Evolutionary conservation across 2,797 vertebrate species (phyloP), one percentile per base, ranked within the genome.

Genomic region (Molossus molossus): DNA sequence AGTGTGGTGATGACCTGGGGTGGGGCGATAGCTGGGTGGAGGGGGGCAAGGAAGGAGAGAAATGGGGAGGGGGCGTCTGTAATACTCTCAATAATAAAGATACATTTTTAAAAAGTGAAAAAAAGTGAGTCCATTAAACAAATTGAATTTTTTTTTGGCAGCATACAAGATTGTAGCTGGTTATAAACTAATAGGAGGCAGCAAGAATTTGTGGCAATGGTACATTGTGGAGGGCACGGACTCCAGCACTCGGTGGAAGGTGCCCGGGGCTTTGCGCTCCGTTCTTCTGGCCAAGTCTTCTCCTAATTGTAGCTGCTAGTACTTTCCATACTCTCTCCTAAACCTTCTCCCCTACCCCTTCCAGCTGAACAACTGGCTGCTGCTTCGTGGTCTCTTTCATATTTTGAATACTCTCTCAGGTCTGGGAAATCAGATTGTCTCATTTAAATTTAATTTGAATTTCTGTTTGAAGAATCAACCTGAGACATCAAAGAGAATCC

Each of bases 381-480:
- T 25, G 23, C 65, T 75, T 29, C 17, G 12, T 37, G 17, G 21
- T 77, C 55, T 86, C 94, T 96, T 96, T 98, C 91, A 69, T 90
- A 98, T 96, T 95, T 96, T 92, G 94, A 96, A 96, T 69, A 86
- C 55, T 93, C 85, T 97, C 84, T 86, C 77, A 96, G 50, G 94
- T 93, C 95, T 94, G 81, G 91, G 92, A 96, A 95, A 97, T 97
- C 93, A 98, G 96, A 98, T 96, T 95, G 96, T 96, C 97, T 98
- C 97, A 98, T 97, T 97, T 97, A 97, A 97, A 96, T 97, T 96
- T 97, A 97, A 98, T 98, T 97, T 97, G 90, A 95, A 98, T 97
- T 97, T 97, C 97, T 96, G 97, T 97, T 98, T 97, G 97, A 98
- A 98, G 97, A 96, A 67, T 91, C 97, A 97, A 98, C 97, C 97